A percentile compares a stretch with the other conserved stretches of the same genome.
Evolutionary conservation across 2,888 invertebrate species (phyloP).

Genomic region (Acrocera orbiculus): DNA sequence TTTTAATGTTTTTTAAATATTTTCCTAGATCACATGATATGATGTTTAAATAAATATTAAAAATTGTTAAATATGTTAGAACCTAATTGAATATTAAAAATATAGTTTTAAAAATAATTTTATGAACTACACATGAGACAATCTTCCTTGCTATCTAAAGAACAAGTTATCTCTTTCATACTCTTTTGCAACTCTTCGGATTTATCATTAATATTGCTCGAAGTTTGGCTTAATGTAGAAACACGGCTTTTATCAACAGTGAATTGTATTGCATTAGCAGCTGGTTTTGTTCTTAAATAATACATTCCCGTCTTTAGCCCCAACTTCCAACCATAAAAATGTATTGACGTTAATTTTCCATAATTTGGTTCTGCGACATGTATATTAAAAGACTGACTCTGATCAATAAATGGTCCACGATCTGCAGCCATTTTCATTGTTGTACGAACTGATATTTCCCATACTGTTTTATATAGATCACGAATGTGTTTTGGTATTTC

Average conservation of each 20-base stretch:
- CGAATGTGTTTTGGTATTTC: conserved; percentile 66
- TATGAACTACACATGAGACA: conserved; percentile 68
- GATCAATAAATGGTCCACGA: conserved; percentile 88
- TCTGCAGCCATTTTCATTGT: conserved; percentile 89
- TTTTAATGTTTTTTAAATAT: too few species aligned
- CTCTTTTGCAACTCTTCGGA: conserved; percentile 5
- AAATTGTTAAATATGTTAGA: too few species aligned
- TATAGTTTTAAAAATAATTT: too few species aligned
- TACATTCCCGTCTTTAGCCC: conserved; percentile 98
- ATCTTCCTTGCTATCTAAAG: conserved; percentile 62
- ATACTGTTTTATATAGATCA: conserved; percentile 77
- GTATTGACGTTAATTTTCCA: conserved; percentile 82
- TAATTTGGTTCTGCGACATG: conserved; percentile 83
- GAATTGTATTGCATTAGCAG: conserved; percentile 84
- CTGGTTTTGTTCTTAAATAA: conserved; percentile 81
- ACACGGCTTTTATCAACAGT: conserved; percentile 64
- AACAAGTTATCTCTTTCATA: conserved; percentile 49
- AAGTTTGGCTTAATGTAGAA: conserved; percentile 11
- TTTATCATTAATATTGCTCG: conserved; percentile 17
- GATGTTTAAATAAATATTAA: too few species aligned
- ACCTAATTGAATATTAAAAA: too few species aligned
- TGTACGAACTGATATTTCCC: conserved; percentile 83
- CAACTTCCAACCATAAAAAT: conserved; percentile 87
- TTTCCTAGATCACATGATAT: too few species aligned
- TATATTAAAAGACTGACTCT: conserved; percentile 88